These are phyloP conservation scores for Lasiommata megera DNA, from an alignment of 2,888 invertebrate species.

Conservation along the genomic window DNA sequence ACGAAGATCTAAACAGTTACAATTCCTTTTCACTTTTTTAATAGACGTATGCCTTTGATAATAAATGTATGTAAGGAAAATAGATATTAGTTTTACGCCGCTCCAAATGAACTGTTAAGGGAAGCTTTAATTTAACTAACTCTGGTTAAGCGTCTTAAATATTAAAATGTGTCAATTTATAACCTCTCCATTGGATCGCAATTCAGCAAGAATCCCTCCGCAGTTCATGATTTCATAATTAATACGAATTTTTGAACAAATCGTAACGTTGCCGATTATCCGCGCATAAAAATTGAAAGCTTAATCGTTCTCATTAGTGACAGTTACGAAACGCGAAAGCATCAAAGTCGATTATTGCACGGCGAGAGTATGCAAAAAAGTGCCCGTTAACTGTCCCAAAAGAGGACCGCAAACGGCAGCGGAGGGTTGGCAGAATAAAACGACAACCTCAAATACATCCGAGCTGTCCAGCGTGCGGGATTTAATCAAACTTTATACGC, in stretches of 20 bases:
- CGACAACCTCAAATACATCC: constrained; percentile 54
- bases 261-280: not conserved
- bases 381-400: constrained; percentile 74
- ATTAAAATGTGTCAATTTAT: too few relatives aligned
- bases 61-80: too few relatives aligned
- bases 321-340: constrained; percentile 55
- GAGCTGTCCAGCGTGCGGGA: constrained; percentile 64
- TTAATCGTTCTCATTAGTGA: constrained; percentile 59
- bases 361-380: constrained; percentile 66
- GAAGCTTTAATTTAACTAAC: too few relatives aligned
- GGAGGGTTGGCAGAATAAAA: constrained; percentile 69
- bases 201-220: too few relatives aligned
- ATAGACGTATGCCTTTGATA: too few relatives aligned
- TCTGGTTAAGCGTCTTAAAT: too few relatives aligned
- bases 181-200: not conserved
- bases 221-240: too few relatives aligned
- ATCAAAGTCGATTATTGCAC: constrained; percentile 55
- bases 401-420: constrained; percentile 46
- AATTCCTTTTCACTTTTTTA: too few relatives aligned
- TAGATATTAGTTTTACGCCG: too few relatives aligned
- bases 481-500: constrained; percentile 77
- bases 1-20: too few relatives aligned
- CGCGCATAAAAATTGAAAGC: constrained; percentile 47
- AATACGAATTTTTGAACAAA: not conserved
- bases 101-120: too few relatives aligned